Percentiles rank a stretch among this genome's conserved stretches.
phyloP scores from a whole-genome alignment of 1,140 invertebrate genomes.

The Philotrypesis tridentata region DNA sequence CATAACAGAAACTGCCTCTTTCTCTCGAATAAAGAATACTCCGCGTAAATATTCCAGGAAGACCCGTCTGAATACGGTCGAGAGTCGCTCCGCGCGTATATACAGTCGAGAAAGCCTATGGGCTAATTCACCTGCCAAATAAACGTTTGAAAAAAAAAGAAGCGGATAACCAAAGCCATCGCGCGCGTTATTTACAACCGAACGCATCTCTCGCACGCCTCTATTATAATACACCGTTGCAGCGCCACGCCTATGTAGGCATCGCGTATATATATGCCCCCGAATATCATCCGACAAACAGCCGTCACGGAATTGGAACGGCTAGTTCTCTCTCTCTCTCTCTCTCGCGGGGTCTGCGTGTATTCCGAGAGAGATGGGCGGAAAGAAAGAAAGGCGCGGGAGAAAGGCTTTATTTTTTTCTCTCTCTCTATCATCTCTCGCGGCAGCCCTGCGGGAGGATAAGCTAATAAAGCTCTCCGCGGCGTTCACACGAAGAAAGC shows the following conservation, averaged over 20 bases:
- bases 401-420: not conserved
- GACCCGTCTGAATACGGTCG: not conserved
- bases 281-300: not conserved
- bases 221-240: not conserved
- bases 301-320: slow-evolving; percentile 18
- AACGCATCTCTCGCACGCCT: not conserved
- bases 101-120: not conserved
- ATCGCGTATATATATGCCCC: not conserved
- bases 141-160: not conserved
- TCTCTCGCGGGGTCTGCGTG: too few relatives aligned
- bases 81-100: not conserved
- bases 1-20: too few relatives aligned
- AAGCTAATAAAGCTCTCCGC: not conserved
- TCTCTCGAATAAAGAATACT: not conserved
- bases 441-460: not conserved
- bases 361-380: not conserved
- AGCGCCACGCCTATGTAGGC: slow-evolving; percentile 6
- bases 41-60: too few relatives aligned
- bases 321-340: too few relatives aligned
- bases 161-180: not conserved
- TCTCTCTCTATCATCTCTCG: not conserved
- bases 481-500: slow-evolving; percentile 2
- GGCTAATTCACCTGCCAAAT: slow-evolving; percentile 23
- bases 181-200: not conserved
- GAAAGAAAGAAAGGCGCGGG: not conserved